Conservation (phyloP, 2,113 vertebrate genomes). For the Hippocampus barbouri region DNA sequence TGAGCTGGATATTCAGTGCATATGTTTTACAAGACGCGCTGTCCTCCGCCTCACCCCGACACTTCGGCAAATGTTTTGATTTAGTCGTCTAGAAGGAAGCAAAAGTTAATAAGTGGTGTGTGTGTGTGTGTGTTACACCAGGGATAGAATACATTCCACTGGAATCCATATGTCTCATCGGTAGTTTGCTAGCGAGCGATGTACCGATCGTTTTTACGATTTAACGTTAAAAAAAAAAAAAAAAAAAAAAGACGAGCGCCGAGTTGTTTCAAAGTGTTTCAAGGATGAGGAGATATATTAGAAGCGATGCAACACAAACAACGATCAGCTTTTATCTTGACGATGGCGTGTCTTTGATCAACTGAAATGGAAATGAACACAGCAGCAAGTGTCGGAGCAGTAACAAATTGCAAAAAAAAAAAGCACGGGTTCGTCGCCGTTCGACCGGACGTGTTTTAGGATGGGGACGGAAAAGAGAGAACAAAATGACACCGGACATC, state of each 20-base stretch:
- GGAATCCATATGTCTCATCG: constrained; percentile 1
- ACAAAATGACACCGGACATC: no score
- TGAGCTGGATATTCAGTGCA: constrained; percentile 94
- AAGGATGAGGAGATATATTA: no score
- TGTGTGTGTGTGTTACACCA: constrained; percentile 1
- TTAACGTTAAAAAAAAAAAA: background rate
- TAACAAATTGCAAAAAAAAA: no score
- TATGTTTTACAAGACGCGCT: constrained; percentile 94
- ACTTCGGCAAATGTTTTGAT: constrained; percentile 70
- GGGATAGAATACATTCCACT: constrained; percentile 18
- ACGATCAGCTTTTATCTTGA: background rate
- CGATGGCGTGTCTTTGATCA: background rate
- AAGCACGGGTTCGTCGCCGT: no score
- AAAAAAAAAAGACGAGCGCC: no score
- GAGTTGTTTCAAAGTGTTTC: no score
- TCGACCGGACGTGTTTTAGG: no score
- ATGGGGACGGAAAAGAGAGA: no score
- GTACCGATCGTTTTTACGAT: background rate
- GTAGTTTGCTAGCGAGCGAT: background rate
- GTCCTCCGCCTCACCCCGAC: constrained; percentile 89
- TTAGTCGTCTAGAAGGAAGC: constrained; percentile 43
- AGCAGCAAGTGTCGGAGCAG: no score
- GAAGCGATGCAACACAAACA: no score
- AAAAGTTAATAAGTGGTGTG: constrained; percentile 11
- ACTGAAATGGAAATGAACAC: no score